Evolutionary conservation across 2,888 invertebrate genomes (phyloP), one percentile per base, ranked within the genome.

Genomic region (Drosophila algonquin): DNA sequence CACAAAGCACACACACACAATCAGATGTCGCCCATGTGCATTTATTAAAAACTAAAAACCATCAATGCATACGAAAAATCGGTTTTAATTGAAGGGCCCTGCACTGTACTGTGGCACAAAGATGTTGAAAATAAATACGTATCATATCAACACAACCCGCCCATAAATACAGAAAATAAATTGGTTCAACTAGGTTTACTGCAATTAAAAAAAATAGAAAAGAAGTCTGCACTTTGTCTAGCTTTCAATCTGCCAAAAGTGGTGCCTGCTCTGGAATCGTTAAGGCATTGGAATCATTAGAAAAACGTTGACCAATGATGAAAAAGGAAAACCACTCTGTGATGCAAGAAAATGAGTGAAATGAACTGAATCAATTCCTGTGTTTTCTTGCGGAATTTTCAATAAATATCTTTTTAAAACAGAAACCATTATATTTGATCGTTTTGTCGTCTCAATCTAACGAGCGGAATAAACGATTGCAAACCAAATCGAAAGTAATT

Each of bases 31-130:
- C 54, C 62, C 59, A 48, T 54, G 45, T 54, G 46, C 56, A 76
- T 63, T 65, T 71, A 71, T 75, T 63, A 69, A 67, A 64, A 65
- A 68, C 59, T 62, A 61, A 71, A 77, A 68, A 21, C 44, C 69
- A 74, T 56, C 59, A 69, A 71, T 67, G 68, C 71, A 76, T 63
- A 67, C 56, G 53, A 24, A 67, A 32, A 61, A 58, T 63, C 67
- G 62, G 46, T 63, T 75, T 75, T 71, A 80, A 82, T 82, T 75
- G 57, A 80, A 75, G 69, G 47, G 47, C 59, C 72, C 55, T 53
- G 47, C 57, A 65, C 55, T 53, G 60, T 44, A 46, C 30, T 40
- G 27, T 12, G 7, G 45, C 14, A 40, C 40, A 40, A 27, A 0
- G 24, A 1, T 6, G 6, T 24, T 21, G 21, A 21, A 21, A 21